phyloP scores from a whole-genome alignment of 1,140 invertebrate species.

The Parapsyche elsis region DNA sequence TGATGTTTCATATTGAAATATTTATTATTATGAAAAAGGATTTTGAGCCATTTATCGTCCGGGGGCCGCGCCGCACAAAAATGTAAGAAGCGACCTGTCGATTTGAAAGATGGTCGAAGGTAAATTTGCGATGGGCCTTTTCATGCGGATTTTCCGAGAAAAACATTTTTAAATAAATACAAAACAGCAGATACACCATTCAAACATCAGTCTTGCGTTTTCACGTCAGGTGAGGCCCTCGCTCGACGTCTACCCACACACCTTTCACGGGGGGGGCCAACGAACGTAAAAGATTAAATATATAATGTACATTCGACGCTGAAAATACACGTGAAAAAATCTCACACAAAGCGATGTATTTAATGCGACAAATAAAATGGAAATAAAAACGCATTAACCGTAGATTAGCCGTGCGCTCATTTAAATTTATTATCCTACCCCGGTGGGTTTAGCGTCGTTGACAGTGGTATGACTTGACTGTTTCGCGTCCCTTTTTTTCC shows the following conservation, averaged over 20 bases:
- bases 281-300: neutral
- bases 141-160: slow-evolving; percentile 42
- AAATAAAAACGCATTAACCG: no score
- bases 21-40: slow-evolving; percentile 56
- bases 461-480: slow-evolving; percentile 4
- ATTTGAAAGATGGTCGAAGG: slow-evolving; percentile 55
- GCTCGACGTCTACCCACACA: neutral
- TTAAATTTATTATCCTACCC: no score
- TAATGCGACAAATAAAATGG: no score
- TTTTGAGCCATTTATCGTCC: slow-evolving; percentile 54
- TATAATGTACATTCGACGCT: neutral
- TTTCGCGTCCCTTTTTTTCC: neutral
- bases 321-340: no score
- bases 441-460: neutral
- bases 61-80: slow-evolving; percentile 41
- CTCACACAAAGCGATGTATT: no score
- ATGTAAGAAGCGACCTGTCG: slow-evolving; percentile 50
- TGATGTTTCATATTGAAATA: slow-evolving; percentile 56
- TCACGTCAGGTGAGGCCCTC: slow-evolving; percentile 24
- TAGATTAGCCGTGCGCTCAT: no score
- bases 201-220: slow-evolving; percentile 49
- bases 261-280: neutral
- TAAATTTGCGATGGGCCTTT: slow-evolving; percentile 53
- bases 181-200: slow-evolving; percentile 51
- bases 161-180: slow-evolving; percentile 47